These are phyloP conservation scores for Cheilosia vulpina DNA, from an alignment of 2,888 invertebrate genomes.

Conservation along the genomic window DNA sequence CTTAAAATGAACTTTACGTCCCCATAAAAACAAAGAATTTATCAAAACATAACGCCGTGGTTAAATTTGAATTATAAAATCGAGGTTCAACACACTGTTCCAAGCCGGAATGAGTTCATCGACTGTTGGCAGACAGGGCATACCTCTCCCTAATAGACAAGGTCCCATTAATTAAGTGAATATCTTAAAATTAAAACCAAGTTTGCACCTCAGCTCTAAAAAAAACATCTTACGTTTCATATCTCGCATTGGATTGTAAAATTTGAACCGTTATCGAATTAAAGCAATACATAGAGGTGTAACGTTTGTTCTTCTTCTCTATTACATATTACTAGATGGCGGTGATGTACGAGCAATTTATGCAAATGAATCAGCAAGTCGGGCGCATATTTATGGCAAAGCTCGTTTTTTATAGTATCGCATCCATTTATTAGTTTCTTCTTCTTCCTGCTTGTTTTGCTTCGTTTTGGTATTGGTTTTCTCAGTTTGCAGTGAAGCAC, in stretches of 20 bases:
- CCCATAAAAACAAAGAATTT: conserved; percentile 28
- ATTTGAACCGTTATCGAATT: conserved; percentile 54
- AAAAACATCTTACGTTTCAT: neutral
- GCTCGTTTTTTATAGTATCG: conserved; percentile 13
- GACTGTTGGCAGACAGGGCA: neutral
- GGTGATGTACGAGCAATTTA: conserved; percentile 68
- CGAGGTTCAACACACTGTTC: conserved; percentile 7
- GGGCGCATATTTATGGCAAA: conserved; percentile 31
- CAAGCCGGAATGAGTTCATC: conserved; percentile 32
- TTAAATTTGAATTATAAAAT: conserved; percentile 42
- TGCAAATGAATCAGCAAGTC: conserved; percentile 53
- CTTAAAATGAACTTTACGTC: conserved; percentile 4
- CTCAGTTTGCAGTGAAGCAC: conserved; percentile 29
- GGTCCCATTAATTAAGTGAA: conserved; percentile 38
- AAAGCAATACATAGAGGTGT: conserved; percentile 21
- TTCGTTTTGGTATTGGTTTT: conserved; percentile 4
- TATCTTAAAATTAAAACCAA: conserved; percentile 32
- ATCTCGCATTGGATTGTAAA: neutral
- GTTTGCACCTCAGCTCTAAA: conserved; percentile 43
- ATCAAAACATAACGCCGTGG: conserved; percentile 35
- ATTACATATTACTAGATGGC: conserved; percentile 52
- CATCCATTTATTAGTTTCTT: conserved; percentile 16
- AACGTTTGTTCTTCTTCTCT: conserved; percentile 29
- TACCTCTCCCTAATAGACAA: conserved; percentile 7
- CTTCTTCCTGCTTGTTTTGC: conserved; percentile 15